Conservation (phyloP, 2,797 vertebrate genomes). For the Okamejei kenojei region DNA sequence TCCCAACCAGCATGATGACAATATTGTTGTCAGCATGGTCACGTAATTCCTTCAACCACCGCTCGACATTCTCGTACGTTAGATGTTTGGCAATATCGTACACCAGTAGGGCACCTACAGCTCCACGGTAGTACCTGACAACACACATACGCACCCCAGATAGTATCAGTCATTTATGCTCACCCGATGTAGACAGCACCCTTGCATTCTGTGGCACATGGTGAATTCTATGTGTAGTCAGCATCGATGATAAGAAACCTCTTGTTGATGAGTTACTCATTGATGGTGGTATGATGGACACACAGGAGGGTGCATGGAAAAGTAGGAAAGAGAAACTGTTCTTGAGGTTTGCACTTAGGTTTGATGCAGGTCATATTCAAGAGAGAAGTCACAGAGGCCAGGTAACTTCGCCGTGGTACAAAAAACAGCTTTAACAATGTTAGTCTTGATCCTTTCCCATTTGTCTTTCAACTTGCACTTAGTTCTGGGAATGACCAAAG, state of each 20-base stretch:
- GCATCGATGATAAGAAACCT: background rate
- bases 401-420: no score
- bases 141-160: slow-evolving; percentile 32
- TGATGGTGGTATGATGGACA: background rate
- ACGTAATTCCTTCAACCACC: slow-evolving; percentile 92
- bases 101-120: slow-evolving; percentile 84
- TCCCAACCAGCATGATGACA: slow-evolving; percentile 93
- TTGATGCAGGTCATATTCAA: background rate
- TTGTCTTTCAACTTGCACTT: background rate
- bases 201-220: background rate
- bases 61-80: slow-evolving; percentile 95
- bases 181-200: no score
- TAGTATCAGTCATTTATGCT: background rate
- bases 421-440: background rate
- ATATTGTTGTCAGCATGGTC: slow-evolving; percentile 96
- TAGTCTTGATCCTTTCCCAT: background rate
- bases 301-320: no score
- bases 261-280: background rate
- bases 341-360: background rate
- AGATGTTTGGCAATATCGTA: slow-evolving; percentile 96
- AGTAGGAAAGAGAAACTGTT: background rate
- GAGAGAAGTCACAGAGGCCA: background rate
- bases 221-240: background rate
- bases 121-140: slow-evolving; percentile 85
- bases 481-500: no score